Evolutionary conservation across 2,888 invertebrate genomes (phyloP), one percentile per base, ranked within the genome.

Genomic region (Neelides folsomi): DNA sequence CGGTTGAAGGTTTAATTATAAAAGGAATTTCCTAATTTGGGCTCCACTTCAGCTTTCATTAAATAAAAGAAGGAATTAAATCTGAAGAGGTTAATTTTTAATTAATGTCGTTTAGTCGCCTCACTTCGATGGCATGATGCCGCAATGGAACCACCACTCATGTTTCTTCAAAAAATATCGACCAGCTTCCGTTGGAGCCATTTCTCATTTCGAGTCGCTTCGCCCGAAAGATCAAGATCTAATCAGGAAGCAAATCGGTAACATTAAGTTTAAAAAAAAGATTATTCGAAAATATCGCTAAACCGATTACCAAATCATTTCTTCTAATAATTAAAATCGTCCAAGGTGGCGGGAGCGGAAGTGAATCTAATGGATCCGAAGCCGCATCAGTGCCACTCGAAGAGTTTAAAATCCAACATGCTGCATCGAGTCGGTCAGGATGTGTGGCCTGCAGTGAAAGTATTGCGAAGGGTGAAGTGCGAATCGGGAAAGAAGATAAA

Each of bases 81-180:
- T 27, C 27, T 7, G 7, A 27, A n/a, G n/a, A n/a, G n/a, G 27
- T 27, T 27, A 27, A 27, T 27, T 27, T 5, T 27, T 5, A 27
- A 27, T 27, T 27, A 27, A 27, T 27, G 58, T 60, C 60, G 74
- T 73, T 40, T 69, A 90, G 89, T 88, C 88, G n/a, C 80, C 86
- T 1, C 79, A 81, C 67, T 83, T 82, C 71, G 93, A 93, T 78
- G 86, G 87, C 0, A 87, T 82, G 69, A 77, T 81, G 62, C 79
- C 89, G 0, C 80, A 82, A 65, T 94, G 94, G 94, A 85, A 82
- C 67, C 94, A 94, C 72, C 77, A 79, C 55, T 72, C 74, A 1
- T 94, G 94, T 68, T 92, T 94, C 70, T 93, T 93, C 68, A 72
- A 72, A 15, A 84, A 86, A 67, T 84, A 86, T 64, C 77, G 82